These are phyloP conservation scores for Stegophylla sp. DNA, from an alignment of 2,888 invertebrate genomes.

Conservation along the genomic window DNA sequence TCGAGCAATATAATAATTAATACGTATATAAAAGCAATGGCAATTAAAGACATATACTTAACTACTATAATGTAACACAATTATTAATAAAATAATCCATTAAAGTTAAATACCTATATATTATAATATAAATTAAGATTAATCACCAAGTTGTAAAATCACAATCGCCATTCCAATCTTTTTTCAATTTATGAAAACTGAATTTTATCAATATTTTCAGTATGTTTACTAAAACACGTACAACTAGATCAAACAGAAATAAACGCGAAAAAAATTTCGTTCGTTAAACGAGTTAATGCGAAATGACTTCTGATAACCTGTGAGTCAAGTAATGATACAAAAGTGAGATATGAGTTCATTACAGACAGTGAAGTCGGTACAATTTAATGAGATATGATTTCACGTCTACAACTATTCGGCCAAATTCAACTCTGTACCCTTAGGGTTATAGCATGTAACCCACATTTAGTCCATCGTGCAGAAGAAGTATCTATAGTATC, in stretches of 20 bases:
- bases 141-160: not conserved
- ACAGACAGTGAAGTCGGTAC: not conserved
- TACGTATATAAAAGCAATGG: too few species aligned
- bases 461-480: conserved; percentile 8
- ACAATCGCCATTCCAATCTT: not conserved
- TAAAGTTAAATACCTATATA: not conserved
- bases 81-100: too few species aligned
- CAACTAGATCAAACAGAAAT: not conserved
- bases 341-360: conserved; percentile 23
- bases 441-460: conserved; percentile 14
- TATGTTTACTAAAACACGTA: not conserved
- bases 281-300: conserved; percentile 8
- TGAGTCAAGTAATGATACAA: not conserved
- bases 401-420: not conserved
- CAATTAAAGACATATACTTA: too few species aligned
- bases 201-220: not conserved
- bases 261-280: not conserved
- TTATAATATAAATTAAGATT: not conserved
- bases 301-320: conserved; percentile 29
- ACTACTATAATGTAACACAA: too few species aligned
- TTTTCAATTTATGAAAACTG: not conserved
- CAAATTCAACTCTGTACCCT: not conserved
- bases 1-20: not conserved
- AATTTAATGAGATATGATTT: conserved; percentile 32
- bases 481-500: conserved; percentile 4